These are phyloP conservation scores for Watsonalla cultraria DNA, from an alignment of 2,888 invertebrate genomes.

Conservation along the genomic window DNA sequence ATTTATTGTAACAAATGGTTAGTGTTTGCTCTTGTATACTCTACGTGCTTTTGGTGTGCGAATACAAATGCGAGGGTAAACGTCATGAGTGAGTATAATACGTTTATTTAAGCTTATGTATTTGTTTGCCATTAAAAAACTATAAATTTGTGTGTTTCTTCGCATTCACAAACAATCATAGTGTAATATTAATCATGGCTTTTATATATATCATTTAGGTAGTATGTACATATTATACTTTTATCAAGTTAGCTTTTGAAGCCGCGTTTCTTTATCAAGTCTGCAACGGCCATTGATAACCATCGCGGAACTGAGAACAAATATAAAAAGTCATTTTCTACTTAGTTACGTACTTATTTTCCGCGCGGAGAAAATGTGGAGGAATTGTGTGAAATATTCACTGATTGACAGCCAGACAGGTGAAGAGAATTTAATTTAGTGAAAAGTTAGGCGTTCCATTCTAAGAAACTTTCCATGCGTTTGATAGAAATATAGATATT, in stretches of 20 bases:
- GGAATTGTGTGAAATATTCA: constrained; percentile 47
- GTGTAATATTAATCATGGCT: no score
- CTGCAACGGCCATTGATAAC: no score
- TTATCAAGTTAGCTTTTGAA: no score
- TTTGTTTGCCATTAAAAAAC: no score
- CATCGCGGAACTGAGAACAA: constrained; percentile 29
- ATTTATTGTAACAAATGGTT: constrained; percentile 27
- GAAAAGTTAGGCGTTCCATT: constrained; percentile 15
- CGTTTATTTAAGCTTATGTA: neutral
- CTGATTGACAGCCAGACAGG: constrained; percentile 40
- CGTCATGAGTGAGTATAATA: constrained; percentile 1
- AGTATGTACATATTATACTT: no score
- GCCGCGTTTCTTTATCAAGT: no score
- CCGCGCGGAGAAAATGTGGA: constrained; percentile 29
- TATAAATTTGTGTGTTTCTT: no score
- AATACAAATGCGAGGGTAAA: neutral
- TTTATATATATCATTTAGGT: no score
- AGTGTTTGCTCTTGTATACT: neutral
- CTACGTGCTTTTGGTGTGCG: neutral
- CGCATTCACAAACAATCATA: no score
- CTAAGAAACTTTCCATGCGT: constrained; percentile 19
- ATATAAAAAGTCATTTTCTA: no score
- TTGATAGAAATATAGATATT: no score
- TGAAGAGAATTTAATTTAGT: constrained; percentile 56
- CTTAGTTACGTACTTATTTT: constrained; percentile 34